Percentiles rank a stretch among this genome's conserved stretches.
Evolutionary conservation across 2,797 vertebrate species (phyloP).

Genomic region (Columba guinea): DNA sequence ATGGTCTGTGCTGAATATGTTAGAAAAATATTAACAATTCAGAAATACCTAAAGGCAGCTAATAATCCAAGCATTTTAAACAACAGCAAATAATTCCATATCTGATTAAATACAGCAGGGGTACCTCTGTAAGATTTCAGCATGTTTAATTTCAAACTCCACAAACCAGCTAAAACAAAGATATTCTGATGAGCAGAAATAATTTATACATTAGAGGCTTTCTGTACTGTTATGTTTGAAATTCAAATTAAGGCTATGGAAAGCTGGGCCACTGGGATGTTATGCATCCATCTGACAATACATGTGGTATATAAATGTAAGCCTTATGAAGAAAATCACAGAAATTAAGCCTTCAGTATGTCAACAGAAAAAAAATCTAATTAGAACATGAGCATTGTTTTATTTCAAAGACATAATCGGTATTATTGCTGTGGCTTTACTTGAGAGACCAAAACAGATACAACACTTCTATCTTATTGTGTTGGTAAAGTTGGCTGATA

Average conservation of each 20-base stretch:
- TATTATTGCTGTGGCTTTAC: background rate
- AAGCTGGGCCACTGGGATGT: background rate
- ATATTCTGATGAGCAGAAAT: constrained; percentile 24
- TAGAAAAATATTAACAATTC: background rate
- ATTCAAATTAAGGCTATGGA: background rate
- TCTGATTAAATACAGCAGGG: background rate
- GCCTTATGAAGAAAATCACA: background rate
- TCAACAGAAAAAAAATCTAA: background rate
- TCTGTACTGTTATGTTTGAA: background rate
- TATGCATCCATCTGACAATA: background rate
- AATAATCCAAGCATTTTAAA: constrained; percentile 23
- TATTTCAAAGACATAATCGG: background rate
- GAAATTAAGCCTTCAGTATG: background rate
- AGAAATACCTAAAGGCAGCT: constrained; percentile 18
- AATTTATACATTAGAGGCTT: constrained; percentile 11
- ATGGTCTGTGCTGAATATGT: background rate
- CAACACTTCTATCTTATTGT: background rate
- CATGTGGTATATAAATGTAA: background rate
- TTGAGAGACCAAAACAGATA: background rate
- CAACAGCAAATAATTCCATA: background rate
- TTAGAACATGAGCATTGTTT: background rate
- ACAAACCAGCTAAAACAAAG: constrained; percentile 6
- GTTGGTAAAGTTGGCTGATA: background rate
- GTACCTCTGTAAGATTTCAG: background rate
- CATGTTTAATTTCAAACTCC: background rate